These are phyloP conservation scores for Lasioglossum villosulum DNA, from an alignment of 2,888 invertebrate species.

Conservation along the genomic window DNA sequence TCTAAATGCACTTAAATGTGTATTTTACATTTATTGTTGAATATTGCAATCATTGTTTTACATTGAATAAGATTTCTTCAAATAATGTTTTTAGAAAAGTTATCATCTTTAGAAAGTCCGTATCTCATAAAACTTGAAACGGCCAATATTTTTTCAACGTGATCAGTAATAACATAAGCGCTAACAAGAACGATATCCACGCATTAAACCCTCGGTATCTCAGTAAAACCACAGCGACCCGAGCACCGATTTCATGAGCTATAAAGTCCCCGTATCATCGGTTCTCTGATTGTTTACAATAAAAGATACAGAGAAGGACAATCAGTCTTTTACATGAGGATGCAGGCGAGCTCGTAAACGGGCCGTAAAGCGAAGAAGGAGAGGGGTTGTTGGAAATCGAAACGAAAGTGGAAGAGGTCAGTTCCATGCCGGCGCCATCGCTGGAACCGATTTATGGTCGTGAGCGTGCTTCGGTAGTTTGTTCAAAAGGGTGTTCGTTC, in stretches of 20 bases:
- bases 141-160: not conserved
- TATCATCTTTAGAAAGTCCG: no score
- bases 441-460: conserved; percentile 67
- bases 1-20: no score
- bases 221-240: not conserved
- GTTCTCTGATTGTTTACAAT: conserved; percentile 49
- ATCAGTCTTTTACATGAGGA: conserved; percentile 41
- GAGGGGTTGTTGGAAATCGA: conserved; percentile 55
- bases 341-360: conserved; percentile 50
- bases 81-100: no score
- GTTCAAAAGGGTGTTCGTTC: conserved; percentile 60
- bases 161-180: not conserved
- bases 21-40: no score
- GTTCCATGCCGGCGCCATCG: conserved; percentile 32
- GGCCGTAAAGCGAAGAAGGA: conserved; percentile 33
- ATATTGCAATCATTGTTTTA: no score
- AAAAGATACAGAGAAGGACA: conserved; percentile 34
- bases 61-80: no score
- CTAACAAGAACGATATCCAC: not conserved
- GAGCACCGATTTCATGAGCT: not conserved
- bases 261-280: conserved; percentile 5
- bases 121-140: not conserved
- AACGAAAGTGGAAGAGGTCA: conserved; percentile 48
- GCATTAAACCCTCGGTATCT: not conserved
- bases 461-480: conserved; percentile 57